Evolutionary conservation across 1,140 invertebrate genomes (phyloP).

Genomic region (Ceratosolen fusciceps): DNA sequence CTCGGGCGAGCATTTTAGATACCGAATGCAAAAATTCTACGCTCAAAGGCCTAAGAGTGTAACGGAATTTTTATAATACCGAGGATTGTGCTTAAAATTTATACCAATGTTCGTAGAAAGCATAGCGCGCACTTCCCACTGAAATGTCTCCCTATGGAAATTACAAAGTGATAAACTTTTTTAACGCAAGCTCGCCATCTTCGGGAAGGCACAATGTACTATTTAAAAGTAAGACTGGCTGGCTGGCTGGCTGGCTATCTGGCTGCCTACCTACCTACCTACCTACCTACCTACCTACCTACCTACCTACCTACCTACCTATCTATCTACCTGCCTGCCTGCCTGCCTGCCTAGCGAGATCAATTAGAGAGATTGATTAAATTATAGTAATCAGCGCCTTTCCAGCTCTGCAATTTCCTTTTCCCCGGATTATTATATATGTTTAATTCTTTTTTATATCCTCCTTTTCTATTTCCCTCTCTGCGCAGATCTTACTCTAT

Average conservation of each 20-base stretch:
- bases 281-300: no score
- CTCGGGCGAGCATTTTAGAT: not conserved
- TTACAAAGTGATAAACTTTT: constrained; percentile 4
- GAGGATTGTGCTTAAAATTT: constrained; percentile 19
- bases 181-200: not conserved
- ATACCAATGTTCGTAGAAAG: not conserved
- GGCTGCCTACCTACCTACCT: no score
- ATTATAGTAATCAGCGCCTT: not conserved
- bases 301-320: no score
- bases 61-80: constrained; percentile 18
- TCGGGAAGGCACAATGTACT: not conserved
- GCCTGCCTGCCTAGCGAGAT: no score
- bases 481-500: no score
- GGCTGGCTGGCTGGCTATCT: no score
- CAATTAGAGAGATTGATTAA: not conserved
- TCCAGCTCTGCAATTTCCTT: not conserved
- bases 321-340: no score
- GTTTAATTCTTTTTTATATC: not conserved
- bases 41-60: not conserved
- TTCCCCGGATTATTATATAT: not conserved
- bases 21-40: not conserved
- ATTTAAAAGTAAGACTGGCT: not conserved
- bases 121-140: not conserved
- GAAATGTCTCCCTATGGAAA: not conserved
- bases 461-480: not conserved